Conservation (phyloP, 1,140 invertebrate species). For the Thaumetopoea pityocampa region DNA sequence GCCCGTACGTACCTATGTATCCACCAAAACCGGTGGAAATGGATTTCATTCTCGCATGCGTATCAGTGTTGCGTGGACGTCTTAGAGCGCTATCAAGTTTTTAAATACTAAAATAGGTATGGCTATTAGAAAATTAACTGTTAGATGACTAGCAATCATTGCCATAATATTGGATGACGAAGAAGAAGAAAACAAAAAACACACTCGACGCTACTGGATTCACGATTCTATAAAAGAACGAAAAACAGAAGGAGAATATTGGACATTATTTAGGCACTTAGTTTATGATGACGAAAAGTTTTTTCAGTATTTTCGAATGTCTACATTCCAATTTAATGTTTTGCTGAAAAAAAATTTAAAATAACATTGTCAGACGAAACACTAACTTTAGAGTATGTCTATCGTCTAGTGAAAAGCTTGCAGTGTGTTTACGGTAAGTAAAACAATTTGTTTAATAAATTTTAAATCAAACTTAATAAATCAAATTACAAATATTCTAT, state of each 20-base stretch:
- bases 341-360: conserved; percentile 11
- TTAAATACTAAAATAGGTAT: conserved; percentile 5
- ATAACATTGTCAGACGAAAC: too few species aligned
- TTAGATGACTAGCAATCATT: conserved; percentile 7
- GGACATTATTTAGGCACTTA: conserved; percentile 15
- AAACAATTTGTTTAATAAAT: too few species aligned
- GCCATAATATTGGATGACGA: conserved; percentile 5
- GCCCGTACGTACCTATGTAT: neutral
- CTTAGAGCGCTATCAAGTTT: too few species aligned
- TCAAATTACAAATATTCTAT: too few species aligned
- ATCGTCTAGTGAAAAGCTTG: too few species aligned
- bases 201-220: conserved; percentile 11
- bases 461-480: too few species aligned
- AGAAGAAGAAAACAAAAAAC: conserved; percentile 6
- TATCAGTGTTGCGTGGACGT: neutral
- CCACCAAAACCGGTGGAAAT: neutral
- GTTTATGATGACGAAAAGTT: conserved; percentile 17
- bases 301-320: conserved; percentile 13
- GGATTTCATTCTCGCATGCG: neutral
- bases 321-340: conserved; percentile 10
- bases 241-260: conserved; percentile 12
- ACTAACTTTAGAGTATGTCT: too few species aligned
- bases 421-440: too few species aligned
- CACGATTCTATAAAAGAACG: conserved; percentile 13
- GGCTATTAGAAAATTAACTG: conserved; percentile 6